Evolutionary conservation across 2,888 invertebrate species (phyloP).

Genomic region (Parthenolecanium corni): DNA sequence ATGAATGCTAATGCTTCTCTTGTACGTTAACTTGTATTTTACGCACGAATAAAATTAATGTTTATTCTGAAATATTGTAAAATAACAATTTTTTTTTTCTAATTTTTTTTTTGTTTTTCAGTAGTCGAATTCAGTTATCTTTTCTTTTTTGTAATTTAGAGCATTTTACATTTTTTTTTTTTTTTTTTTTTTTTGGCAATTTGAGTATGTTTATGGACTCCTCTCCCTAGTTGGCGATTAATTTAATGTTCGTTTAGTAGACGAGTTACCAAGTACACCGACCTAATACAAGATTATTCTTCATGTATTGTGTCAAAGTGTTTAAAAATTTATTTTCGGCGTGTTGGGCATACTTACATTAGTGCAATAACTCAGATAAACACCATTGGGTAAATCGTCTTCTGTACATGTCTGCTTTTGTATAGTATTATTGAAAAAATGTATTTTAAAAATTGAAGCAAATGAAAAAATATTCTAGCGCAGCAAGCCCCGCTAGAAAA

Average conservation of each 20-base stretch:
- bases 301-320: background rate
- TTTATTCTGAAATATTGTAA: slow-evolving; percentile 15
- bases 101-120: background rate
- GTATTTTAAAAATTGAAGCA: background rate
- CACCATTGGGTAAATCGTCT: slow-evolving; percentile 13
- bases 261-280: slow-evolving; percentile 16
- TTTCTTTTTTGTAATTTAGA: background rate
- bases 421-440: background rate
- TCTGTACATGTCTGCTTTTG: background rate
- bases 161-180: background rate
- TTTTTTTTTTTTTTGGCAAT: slow-evolving; percentile 3
- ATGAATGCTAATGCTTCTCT: slow-evolving; percentile 19
- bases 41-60: slow-evolving; percentile 22
- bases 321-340: background rate
- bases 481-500: too few species aligned
- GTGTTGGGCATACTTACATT: background rate
- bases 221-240: background rate
- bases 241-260: background rate
- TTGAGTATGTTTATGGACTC: background rate
- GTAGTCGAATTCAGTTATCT: background rate
- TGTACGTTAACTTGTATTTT: slow-evolving; percentile 16
- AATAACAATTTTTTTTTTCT: background rate
- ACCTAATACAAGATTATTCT: too few species aligned
- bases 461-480: too few species aligned
- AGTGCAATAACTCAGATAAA: background rate